Percentiles rank a stretch among this genome's conserved stretches.
Evolutionary conservation across 2,113 vertebrate species (phyloP).

Genomic region (Sterna hirundo): DNA sequence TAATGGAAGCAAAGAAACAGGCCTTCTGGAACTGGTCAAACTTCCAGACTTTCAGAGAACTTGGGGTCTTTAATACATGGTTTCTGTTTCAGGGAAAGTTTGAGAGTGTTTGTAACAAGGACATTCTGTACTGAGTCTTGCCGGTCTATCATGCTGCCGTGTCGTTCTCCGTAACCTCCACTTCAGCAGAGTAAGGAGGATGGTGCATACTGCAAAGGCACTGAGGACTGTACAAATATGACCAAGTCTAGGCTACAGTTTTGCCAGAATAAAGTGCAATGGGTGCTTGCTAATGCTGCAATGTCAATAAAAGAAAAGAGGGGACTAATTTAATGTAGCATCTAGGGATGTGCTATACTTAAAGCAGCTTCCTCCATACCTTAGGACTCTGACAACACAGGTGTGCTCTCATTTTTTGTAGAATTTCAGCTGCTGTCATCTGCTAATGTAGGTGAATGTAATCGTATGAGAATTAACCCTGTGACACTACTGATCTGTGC

Average conservation of each 20-base stretch:
- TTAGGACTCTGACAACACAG: not conserved
- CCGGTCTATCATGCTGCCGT: not conserved
- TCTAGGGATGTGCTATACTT: not conserved
- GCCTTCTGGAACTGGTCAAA: not conserved
- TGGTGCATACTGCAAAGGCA: not conserved
- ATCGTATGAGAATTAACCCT: not conserved
- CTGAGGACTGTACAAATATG: not conserved
- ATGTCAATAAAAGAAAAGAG: not conserved
- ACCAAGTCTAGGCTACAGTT: not conserved
- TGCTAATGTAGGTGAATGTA: not conserved
- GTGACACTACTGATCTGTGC: not conserved
- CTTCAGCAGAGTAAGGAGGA: not conserved
- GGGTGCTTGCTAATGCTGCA: not conserved
- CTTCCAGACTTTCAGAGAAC: not conserved
- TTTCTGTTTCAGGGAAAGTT: not conserved
- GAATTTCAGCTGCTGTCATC: not conserved
- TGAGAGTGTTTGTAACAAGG: not conserved
- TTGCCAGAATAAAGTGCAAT: not conserved
- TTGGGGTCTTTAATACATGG: not conserved
- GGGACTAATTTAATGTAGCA: not conserved
- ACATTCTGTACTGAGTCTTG: not conserved
- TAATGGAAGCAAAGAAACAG: not conserved
- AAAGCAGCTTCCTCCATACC: not conserved
- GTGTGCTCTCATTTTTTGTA: not conserved
- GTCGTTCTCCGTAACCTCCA: not conserved